These are phyloP conservation scores for Hoplias malabaricus DNA, from an alignment of 2,113 vertebrate species.

Conservation along the genomic window DNA sequence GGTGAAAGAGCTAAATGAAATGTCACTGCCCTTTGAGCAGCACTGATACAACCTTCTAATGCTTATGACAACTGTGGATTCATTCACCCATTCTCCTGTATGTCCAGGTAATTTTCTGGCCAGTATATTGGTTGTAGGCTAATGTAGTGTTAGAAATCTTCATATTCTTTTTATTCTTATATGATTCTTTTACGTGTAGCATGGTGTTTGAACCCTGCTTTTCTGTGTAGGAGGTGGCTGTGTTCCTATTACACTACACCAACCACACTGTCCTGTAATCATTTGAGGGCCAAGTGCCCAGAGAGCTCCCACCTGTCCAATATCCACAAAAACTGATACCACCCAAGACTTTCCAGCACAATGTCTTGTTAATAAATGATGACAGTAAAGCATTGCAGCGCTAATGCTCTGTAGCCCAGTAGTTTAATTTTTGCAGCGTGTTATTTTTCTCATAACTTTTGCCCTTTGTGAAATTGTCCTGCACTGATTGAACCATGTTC, in stretches of 20 bases:
- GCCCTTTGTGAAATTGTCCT: slow-evolving; percentile 6
- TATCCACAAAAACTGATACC: not conserved
- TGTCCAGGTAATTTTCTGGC: too few relatives aligned
- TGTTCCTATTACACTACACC: too few relatives aligned
- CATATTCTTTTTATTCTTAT: too few relatives aligned
- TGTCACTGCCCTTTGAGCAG: too few relatives aligned
- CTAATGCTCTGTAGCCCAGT: not conserved
- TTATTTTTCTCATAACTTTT: slow-evolving; percentile 4
- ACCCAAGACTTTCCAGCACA: not conserved
- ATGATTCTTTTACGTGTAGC: too few relatives aligned
- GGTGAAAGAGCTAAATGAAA: too few relatives aligned
- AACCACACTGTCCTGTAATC: not conserved
- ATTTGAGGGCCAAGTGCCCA: not conserved
- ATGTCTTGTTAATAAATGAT: not conserved
- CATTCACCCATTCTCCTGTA: too few relatives aligned
- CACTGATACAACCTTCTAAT: not conserved
- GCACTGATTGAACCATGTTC: slow-evolving; percentile 20
- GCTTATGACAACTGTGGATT: too few relatives aligned
- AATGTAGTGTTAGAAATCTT: too few relatives aligned
- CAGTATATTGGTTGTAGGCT: too few relatives aligned
- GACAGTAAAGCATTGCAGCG: not conserved
- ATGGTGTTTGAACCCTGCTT: too few relatives aligned
- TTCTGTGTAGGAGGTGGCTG: too few relatives aligned
- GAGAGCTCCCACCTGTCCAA: not conserved
- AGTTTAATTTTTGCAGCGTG: not conserved